Conservation (phyloP, 1,140 invertebrate genomes). For the Ditylenchus dipsaci region DNA sequence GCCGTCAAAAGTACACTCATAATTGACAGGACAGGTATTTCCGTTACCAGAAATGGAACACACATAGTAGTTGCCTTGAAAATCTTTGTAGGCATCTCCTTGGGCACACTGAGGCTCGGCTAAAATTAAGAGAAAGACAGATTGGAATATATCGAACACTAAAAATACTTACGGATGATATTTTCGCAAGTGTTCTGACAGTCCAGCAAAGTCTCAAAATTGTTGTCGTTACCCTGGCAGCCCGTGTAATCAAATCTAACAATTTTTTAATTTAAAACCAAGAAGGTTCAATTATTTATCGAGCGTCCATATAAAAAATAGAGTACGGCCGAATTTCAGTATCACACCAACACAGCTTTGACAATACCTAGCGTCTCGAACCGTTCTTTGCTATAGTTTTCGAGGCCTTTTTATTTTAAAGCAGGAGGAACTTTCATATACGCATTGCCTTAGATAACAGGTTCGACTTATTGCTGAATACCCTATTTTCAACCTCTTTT, state of each 20-base stretch:
- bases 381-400: too few species aligned
- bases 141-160: neutral
- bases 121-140: slow-evolving; percentile 30
- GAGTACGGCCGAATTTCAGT: neutral
- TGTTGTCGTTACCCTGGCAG: slow-evolving; percentile 54
- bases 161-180: slow-evolving; percentile 51
- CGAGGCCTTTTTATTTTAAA: too few species aligned
- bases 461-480: too few species aligned
- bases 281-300: too few species aligned
- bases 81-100: slow-evolving; percentile 57
- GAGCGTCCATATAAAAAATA: too few species aligned
- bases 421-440: too few species aligned
- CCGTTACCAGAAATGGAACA: slow-evolving; percentile 56
- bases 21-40: slow-evolving; percentile 54
- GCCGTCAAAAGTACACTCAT: slow-evolving; percentile 56
- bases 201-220: slow-evolving; percentile 55
- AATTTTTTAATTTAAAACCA: neutral
- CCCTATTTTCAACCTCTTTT: too few species aligned
- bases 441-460: too few species aligned
- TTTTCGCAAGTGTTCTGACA: slow-evolving; percentile 58
- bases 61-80: slow-evolving; percentile 56
- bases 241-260: slow-evolving; percentile 54
- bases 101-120: slow-evolving; percentile 57
- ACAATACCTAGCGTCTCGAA: too few species aligned
- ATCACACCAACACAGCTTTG: neutral